Evolutionary conservation across 2,797 vertebrate genomes (phyloP).

Genomic region (Onychomys arenicola): DNA sequence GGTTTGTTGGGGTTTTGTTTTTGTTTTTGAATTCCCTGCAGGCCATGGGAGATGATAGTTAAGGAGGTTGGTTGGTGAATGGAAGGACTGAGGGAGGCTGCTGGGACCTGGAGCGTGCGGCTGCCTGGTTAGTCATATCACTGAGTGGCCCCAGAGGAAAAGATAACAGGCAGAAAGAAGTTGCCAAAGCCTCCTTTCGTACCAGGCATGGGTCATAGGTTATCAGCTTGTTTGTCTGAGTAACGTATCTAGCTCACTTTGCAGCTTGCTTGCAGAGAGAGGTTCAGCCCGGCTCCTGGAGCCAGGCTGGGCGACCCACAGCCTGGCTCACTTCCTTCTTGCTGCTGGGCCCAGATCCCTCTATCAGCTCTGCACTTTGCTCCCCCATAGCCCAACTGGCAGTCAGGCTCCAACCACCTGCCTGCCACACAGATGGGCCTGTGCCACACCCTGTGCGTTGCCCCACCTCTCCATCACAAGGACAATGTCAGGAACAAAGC

Average conservation of each 20-base stretch:
- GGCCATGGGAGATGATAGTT: neutral
- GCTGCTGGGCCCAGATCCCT: neutral
- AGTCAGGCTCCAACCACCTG: neutral
- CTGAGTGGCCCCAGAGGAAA: neutral
- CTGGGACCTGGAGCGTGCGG: neutral
- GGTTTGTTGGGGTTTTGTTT: neutral
- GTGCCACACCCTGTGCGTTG: neutral
- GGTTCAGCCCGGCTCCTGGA: neutral
- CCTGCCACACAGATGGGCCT: accelerated
- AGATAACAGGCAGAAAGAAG: neutral
- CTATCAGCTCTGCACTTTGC: accelerated
- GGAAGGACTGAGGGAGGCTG: neutral
- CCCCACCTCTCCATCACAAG: too few relatives aligned
- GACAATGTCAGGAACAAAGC: neutral
- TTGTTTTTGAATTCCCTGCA: neutral
- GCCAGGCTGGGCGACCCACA: too few relatives aligned
- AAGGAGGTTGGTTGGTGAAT: accelerated
- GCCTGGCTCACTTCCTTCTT: neutral
- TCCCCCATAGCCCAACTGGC: neutral
- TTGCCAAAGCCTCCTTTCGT: accelerated
- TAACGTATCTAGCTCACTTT: neutral
- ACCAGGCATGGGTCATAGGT: neutral
- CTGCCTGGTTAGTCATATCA: neutral
- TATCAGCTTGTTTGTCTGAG: neutral
- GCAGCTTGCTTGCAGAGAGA: neutral